phyloP scores from a whole-genome alignment of 1,140 invertebrate species.

The Drusus annulatus region DNA sequence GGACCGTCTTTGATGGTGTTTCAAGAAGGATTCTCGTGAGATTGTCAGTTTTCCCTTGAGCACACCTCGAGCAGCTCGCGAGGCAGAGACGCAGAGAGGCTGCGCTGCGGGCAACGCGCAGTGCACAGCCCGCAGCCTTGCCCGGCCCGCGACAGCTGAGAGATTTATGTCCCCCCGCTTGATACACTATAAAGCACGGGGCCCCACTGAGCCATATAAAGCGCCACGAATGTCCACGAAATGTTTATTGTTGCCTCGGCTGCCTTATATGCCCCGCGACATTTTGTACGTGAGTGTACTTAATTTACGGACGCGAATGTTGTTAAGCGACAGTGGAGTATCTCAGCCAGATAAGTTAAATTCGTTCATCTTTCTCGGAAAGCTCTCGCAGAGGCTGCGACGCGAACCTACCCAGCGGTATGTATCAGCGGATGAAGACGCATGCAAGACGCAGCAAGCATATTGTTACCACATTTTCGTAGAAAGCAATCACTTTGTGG shows the following conservation, averaged over 20 bases:
- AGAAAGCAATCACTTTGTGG: too few species aligned
- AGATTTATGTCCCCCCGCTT: constrained; percentile 49
- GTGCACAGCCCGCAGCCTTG: not conserved
- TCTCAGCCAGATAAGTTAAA: constrained; percentile 11
- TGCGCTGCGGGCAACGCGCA: not conserved
- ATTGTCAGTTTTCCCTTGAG: too few species aligned
- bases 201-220: constrained; percentile 53
- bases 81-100: too few species aligned
- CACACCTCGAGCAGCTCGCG: too few species aligned
- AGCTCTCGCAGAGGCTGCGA: too few species aligned
- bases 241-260: constrained; percentile 58
- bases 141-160: constrained; percentile 38
- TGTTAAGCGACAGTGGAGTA: constrained; percentile 40
- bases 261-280: constrained; percentile 58
- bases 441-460: too few species aligned
- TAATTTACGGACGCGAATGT: constrained; percentile 54
- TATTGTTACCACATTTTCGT: too few species aligned
- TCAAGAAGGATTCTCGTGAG: too few species aligned
- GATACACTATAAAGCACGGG: constrained; percentile 57
- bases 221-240: constrained; percentile 55
- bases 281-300: constrained; percentile 58
- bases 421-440: too few species aligned
- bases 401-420: too few species aligned
- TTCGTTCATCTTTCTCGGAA: too few species aligned
- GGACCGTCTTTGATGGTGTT: too few species aligned